phyloP scores from a whole-genome alignment of 2,113 vertebrate genomes.

The Vulpes ferrilata region DNA sequence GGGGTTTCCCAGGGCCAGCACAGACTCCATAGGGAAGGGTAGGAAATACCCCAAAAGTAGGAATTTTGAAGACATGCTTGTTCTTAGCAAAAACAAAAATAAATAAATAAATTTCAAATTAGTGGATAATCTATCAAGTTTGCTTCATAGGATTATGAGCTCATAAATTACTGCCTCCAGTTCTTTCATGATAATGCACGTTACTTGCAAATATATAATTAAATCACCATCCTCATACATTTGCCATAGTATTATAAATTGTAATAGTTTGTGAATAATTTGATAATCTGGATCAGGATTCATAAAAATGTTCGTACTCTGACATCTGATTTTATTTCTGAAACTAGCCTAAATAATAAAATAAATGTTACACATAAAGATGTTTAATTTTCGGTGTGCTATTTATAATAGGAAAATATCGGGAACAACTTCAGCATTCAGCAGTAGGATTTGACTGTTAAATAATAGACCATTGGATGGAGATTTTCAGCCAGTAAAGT shows the following conservation, averaged over 20 bases:
- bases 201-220: background rate
- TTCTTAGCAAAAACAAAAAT: background rate
- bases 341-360: background rate
- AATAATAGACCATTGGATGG: background rate
- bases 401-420: background rate
- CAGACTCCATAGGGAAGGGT: fast-evolving
- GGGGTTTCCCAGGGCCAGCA: background rate
- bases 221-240: background rate
- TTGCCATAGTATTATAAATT: background rate
- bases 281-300: background rate
- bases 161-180: background rate
- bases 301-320: background rate
- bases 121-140: background rate
- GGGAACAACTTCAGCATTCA: background rate
- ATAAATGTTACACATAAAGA: background rate
- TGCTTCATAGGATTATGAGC: background rate
- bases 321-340: background rate
- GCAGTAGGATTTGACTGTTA: background rate
- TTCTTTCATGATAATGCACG: background rate
- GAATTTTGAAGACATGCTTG: background rate
- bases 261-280: background rate
- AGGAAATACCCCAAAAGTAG: background rate
- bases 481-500: background rate
- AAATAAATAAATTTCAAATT: background rate
- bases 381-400: background rate